A percentile compares a stretch with the other conserved stretches of the same genome.
phyloP scores from a whole-genome alignment of 2,113 vertebrate species.

The Psephotus haematonotus region DNA sequence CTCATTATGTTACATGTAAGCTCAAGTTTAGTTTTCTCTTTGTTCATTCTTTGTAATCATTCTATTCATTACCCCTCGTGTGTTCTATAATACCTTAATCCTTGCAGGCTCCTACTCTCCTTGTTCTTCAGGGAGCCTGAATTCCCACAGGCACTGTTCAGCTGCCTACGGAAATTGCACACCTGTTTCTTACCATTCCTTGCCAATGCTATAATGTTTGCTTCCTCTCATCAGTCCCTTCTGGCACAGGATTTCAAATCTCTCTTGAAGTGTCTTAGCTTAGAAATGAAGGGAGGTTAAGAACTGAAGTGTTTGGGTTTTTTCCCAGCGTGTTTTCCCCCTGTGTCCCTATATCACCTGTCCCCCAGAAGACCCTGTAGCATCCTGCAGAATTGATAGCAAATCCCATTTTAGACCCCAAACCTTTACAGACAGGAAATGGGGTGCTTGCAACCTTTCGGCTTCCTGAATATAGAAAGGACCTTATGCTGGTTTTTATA shows the following conservation, averaged over 20 bases:
- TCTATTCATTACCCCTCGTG: background rate
- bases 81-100: slow-evolving; percentile 1
- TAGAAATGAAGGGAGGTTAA: background rate
- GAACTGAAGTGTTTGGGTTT: background rate
- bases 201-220: background rate
- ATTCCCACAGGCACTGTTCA: background rate
- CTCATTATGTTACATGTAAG: background rate
- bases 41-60: background rate
- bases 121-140: background rate
- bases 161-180: background rate
- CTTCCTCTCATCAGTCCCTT: background rate
- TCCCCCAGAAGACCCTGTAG: background rate
- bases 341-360: background rate
- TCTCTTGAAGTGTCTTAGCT: background rate
- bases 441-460: accelerated
- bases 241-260: background rate
- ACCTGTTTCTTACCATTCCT: background rate
- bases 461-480: background rate
- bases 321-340: background rate
- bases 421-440: accelerated
- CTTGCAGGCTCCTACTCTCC: background rate
- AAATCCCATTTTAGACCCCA: background rate
- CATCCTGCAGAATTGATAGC: accelerated
- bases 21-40: background rate
- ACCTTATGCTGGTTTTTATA: background rate